Percentiles rank a stretch among this genome's conserved stretches.
Conservation (phyloP, 2,888 invertebrate species). For the Dryomyza anilis region DNA sequence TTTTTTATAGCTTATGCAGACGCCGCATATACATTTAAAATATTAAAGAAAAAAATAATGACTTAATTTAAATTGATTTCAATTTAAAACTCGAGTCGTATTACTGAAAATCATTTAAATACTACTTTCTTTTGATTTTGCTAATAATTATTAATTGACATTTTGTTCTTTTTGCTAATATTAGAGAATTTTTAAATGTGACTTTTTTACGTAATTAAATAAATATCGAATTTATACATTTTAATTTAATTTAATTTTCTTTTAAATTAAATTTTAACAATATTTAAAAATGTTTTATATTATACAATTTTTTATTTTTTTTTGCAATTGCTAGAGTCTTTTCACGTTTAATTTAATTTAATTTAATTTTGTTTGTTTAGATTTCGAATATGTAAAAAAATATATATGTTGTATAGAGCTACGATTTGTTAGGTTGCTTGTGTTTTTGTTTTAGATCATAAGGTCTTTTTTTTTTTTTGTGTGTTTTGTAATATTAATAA, state of each 20-base stretch:
- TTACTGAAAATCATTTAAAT: background rate
- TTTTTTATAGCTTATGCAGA: too few species aligned
- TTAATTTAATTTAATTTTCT: background rate
- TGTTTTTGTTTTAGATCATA: background rate
- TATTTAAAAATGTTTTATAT: background rate
- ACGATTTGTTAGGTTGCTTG: background rate
- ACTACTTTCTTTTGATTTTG: background rate
- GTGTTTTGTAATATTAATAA: background rate
- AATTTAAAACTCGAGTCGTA: too few species aligned
- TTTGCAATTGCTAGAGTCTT: too few species aligned
- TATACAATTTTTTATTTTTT: background rate
- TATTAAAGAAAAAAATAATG: too few species aligned
- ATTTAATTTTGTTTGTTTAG: background rate
- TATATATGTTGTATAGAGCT: too few species aligned
- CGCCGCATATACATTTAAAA: too few species aligned
- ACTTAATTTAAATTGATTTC: too few species aligned
- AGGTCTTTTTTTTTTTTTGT: background rate
- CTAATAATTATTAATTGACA: conserved; percentile 7
- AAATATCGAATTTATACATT: background rate
- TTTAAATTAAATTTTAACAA: background rate
- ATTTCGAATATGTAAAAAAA: conserved; percentile 17
- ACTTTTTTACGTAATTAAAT: background rate
- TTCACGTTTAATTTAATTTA: background rate
- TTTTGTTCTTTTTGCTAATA: background rate
- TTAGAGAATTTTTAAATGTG: background rate